Base-by-base conservation (phyloP, 2,797 vertebrate species). In the Pseudotriccus pelzelni region DNA sequence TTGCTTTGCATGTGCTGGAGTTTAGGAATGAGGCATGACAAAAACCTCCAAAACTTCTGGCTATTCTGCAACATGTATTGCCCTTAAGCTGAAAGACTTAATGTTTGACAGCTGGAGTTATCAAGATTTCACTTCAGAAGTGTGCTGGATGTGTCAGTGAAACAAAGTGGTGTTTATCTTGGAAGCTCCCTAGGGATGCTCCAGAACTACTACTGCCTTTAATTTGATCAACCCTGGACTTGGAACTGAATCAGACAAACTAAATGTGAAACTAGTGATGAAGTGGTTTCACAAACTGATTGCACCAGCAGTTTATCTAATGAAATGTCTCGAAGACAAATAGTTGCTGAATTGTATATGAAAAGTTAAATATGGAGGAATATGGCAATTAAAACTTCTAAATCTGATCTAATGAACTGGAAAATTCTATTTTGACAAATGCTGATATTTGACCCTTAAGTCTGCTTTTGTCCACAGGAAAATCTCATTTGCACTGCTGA, bases 401-500 rank as follows among this genome's bases (percentile, higher is more conserved):
- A 70, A n/a, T 56, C 3, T 58, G 19, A 58, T 27, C n/a, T 58
- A 18, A 24, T 47, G 50, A 46, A 43, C 23, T 41, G 50, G n/a
- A 37, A 59, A 60, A 43, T 21, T 36, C 1, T 55, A 21, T 73
- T 87, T 83, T 91, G 27, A 16, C 43, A 68, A 66, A 24, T 84
- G 23, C 25, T 79, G 34, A 21, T 86, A 9, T 73, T 64, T 52
- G 41, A 47, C 34, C 6, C 1, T 46, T 82, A 73, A 83, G 28
- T 60, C 43, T 93, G 22, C 37, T 58, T 87, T 84, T 96, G 55
- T 95, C 72, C 80, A 41, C 62, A 99, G 99, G 99, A 99, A 97
- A 99, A 99, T 95, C 98, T 99, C 69, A 99, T 99, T 97, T 99
- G 99, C 85, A 97, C 96, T 90, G 98, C 98, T 80, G 99, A 99